Conservation (phyloP, 2,797 vertebrate species). For the Epinephelus malabaricus region DNA sequence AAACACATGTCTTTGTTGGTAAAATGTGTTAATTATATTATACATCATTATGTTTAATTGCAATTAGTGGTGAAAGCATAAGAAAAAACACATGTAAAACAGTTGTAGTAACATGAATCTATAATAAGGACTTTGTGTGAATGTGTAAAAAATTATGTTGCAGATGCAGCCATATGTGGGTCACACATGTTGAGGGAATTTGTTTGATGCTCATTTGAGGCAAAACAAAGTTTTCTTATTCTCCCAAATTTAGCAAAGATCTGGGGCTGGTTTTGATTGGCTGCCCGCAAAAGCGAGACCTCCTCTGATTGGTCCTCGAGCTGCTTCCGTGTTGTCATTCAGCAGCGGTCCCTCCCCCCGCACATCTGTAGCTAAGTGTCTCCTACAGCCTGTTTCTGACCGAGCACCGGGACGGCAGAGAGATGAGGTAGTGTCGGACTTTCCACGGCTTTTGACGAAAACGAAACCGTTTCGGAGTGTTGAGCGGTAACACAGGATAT, state of each 20-base stretch:
- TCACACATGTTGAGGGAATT: constrained; percentile 8
- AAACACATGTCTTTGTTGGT: neutral
- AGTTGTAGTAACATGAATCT: neutral
- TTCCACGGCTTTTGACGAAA: neutral
- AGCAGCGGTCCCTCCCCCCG: constrained; percentile 30
- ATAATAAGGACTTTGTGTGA: neutral
- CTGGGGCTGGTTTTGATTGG: constrained; percentile 61
- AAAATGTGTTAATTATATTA: neutral
- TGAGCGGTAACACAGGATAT: neutral
- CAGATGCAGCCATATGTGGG: neutral
- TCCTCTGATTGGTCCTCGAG: constrained; percentile 65
- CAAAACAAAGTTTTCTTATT: constrained; percentile 39
- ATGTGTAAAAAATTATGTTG: neutral
- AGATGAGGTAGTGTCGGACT: constrained; percentile 11
- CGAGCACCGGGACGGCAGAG: constrained; percentile 12
- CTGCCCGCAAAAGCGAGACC: neutral
- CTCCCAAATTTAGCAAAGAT: neutral
- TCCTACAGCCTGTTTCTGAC: neutral
- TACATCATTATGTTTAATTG: neutral
- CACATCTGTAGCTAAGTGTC: constrained; percentile 49
- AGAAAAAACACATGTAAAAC: neutral
- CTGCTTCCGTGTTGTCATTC: constrained; percentile 50
- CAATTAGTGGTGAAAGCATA: no score
- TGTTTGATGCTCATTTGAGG: constrained; percentile 1
- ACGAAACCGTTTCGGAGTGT: neutral